These are phyloP conservation scores for Yoshiicerus persimilis DNA, from an alignment of 1,140 invertebrate species.

Conservation along the genomic window DNA sequence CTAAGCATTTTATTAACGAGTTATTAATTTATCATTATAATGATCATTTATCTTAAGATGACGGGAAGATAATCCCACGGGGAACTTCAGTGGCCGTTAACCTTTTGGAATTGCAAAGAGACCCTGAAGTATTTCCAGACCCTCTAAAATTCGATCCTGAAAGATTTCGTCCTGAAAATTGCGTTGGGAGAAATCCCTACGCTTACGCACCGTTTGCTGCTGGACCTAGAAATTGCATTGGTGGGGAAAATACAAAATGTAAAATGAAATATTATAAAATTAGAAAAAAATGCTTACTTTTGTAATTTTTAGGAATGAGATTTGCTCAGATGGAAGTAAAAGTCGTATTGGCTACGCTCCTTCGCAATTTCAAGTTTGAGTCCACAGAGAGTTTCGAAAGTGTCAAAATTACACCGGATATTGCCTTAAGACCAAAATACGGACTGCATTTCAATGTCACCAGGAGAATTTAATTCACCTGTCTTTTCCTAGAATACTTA, in stretches of 20 bases:
- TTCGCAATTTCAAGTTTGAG: conserved; percentile 52
- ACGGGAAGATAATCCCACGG: not conserved
- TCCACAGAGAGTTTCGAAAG: conserved; percentile 69
- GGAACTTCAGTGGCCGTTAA: not conserved
- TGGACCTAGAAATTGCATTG: conserved; percentile 57
- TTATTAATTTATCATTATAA: too few relatives aligned
- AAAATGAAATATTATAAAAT: too few relatives aligned
- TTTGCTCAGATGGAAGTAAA: conserved; percentile 62
- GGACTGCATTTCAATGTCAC: not conserved
- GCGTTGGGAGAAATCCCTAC: conserved; percentile 49
- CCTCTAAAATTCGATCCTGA: conserved; percentile 61
- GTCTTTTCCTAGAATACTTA: too few relatives aligned
- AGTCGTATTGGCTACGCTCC: conserved; percentile 56
- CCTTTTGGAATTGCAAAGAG: conserved; percentile 56
- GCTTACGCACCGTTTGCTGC: conserved; percentile 58
- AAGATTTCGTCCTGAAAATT: conserved; percentile 58
- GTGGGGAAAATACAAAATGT: conserved; percentile 31
- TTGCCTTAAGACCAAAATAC: conserved; percentile 71
- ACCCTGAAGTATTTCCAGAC: conserved; percentile 59
- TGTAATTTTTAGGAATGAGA: conserved; percentile 55
- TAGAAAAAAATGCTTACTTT: too few relatives aligned
- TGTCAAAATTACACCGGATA: conserved; percentile 74
- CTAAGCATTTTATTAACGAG: too few relatives aligned
- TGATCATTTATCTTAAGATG: not conserved
- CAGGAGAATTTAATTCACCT: not conserved